These are phyloP conservation scores for Agrotis exclamationis DNA, from an alignment of 2,888 invertebrate genomes.

Conservation along the genomic window DNA sequence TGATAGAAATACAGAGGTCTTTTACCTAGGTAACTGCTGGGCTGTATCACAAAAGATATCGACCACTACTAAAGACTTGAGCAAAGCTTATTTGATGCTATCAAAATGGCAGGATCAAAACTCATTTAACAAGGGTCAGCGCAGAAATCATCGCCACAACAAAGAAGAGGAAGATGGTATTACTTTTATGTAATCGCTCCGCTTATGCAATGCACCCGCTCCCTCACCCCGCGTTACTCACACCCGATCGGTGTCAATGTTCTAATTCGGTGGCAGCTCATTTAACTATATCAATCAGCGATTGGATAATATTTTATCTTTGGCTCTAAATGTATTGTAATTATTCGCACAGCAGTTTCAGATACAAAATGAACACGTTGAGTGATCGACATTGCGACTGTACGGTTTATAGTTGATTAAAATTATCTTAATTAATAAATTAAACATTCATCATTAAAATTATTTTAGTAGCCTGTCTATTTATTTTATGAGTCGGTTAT, in stretches of 20 bases:
- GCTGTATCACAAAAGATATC: too few species aligned
- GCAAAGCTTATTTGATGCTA: too few species aligned
- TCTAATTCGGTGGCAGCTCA: conserved; percentile 76
- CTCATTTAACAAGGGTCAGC: too few species aligned
- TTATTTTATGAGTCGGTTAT: background rate
- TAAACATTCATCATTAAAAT: background rate
- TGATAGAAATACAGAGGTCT: too few species aligned
- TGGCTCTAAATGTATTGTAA: conserved; percentile 50
- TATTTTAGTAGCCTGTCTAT: background rate
- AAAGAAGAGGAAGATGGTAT: too few species aligned
- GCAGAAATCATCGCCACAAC: too few species aligned
- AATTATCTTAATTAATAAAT: conserved; percentile 14
- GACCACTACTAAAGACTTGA: too few species aligned
- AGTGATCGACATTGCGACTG: conserved; percentile 48
- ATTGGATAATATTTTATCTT: conserved; percentile 51
- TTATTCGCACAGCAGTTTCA: conserved; percentile 29
- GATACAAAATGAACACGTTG: conserved; percentile 31
- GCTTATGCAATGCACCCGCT: conserved; percentile 31
- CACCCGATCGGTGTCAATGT: conserved; percentile 76
- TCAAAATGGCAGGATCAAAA: too few species aligned
- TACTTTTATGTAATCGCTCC: conserved; percentile 50
- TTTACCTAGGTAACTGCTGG: too few species aligned
- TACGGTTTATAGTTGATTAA: conserved; percentile 38
- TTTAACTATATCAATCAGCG: conserved; percentile 66
- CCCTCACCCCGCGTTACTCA: conserved; percentile 73